These are phyloP conservation scores for Aplodontia rufa DNA, from an alignment of 2,113 vertebrate genomes.

Conservation along the genomic window DNA sequence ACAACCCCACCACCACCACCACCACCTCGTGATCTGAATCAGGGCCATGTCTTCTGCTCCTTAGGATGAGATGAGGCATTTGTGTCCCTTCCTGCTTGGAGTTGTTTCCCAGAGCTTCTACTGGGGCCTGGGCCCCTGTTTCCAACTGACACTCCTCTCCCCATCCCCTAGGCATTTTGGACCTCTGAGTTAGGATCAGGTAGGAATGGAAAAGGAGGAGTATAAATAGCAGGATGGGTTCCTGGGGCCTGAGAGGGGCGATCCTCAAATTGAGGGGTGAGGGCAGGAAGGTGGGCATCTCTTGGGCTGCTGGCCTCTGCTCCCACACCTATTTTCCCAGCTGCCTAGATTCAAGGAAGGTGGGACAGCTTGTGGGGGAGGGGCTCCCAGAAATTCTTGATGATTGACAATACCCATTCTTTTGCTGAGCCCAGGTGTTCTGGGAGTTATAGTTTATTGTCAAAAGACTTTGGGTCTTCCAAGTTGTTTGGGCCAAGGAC, in stretches of 20 bases:
- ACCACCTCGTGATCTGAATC: slow-evolving; percentile 11
- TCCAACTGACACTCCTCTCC: not conserved
- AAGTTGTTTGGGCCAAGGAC: slow-evolving; percentile 14
- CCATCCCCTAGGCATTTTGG: not conserved
- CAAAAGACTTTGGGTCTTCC: slow-evolving; percentile 9
- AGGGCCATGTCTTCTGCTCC: slow-evolving; percentile 35
- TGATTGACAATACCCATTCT: not conserved
- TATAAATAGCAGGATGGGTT: not conserved
- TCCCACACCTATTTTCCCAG: not conserved
- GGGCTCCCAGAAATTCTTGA: not conserved
- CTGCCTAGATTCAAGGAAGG: slow-evolving; percentile 60
- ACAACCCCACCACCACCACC: too few species aligned
- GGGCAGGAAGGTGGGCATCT: not conserved
- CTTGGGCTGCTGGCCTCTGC: not conserved
- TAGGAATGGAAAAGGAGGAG: not conserved
- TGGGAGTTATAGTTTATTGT: slow-evolving; percentile 56
- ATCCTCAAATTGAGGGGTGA: not conserved
- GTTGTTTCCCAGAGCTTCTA: slow-evolving; percentile 3
- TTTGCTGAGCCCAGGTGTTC: not conserved
- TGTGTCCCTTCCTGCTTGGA: not conserved
- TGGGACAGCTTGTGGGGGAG: slow-evolving; percentile 21
- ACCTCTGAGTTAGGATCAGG: not conserved
- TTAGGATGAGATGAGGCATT: not conserved
- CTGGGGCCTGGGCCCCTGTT: not conserved
- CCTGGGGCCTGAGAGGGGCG: not conserved